A percentile compares a stretch with the other conserved stretches of the same genome.
Evolutionary conservation across 1,140 invertebrate genomes (phyloP).

Genomic region (Tribolium madens): DNA sequence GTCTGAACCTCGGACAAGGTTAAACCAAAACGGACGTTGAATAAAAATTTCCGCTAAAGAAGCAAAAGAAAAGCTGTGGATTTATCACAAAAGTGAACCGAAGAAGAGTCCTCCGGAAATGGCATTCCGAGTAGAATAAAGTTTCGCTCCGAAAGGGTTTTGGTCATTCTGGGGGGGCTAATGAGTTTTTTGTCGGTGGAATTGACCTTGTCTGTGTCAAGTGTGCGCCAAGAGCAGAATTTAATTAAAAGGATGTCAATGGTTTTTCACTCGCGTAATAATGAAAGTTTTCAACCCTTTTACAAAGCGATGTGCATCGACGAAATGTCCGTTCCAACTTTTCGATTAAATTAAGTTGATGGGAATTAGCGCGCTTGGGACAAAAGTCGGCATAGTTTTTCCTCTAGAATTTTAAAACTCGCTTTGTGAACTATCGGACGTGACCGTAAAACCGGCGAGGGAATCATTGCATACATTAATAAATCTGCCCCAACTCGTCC

Average conservation of each 20-base stretch:
- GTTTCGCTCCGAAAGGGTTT: slow-evolving; percentile 25
- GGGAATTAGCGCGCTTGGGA: slow-evolving; percentile 1
- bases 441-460: slow-evolving; percentile 29
- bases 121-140: slow-evolving; percentile 41
- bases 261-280: slow-evolving; percentile 43
- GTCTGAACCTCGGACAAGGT: slow-evolving; percentile 41
- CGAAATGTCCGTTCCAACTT: slow-evolving; percentile 46
- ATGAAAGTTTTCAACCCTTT: slow-evolving; percentile 45
- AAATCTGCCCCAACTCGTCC: slow-evolving; percentile 40
- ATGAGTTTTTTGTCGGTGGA: slow-evolving; percentile 32
- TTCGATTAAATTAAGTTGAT: slow-evolving; percentile 39
- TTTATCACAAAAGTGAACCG: slow-evolving; percentile 38
- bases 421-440: slow-evolving; percentile 6
- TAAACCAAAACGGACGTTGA: slow-evolving; percentile 45
- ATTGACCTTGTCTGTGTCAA: slow-evolving; percentile 47
- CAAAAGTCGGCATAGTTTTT: slow-evolving; percentile 32
- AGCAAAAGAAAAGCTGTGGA: slow-evolving; percentile 32
- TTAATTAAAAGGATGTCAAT: slow-evolving; percentile 50
- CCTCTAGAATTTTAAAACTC: slow-evolving; percentile 7
- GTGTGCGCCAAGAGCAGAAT: slow-evolving; percentile 41
- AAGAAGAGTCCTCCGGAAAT: slow-evolving; percentile 41
- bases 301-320: slow-evolving; percentile 39
- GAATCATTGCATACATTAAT: slow-evolving; percentile 45
- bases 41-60: slow-evolving; percentile 42
- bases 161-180: slow-evolving; percentile 24